Base-by-base conservation (phyloP, 2,797 vertebrate species). In the Arnoldichthys spilopterus region DNA sequence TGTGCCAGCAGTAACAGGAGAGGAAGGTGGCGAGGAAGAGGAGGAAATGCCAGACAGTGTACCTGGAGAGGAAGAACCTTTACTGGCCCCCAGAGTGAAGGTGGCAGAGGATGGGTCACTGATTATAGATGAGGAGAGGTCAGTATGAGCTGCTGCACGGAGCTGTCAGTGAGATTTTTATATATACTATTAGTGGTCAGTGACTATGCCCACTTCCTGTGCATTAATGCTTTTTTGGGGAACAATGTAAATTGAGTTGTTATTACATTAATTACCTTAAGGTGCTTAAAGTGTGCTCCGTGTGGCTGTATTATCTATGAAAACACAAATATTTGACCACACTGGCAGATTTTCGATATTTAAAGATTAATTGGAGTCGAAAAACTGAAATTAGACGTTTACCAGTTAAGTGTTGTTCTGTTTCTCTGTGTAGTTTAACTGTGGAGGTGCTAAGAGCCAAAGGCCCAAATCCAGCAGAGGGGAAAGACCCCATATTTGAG, bases 91-190 rank as follows among this genome's bases (percentile, higher is more conserved):
- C 85, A 95, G 94, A 85, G 96, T 99, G 49, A 99, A 98, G 92
- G 98, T 99, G 82, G 98, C 97, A 30, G 98, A 98, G 90, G 98
- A 99, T 75, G 98, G 98, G 40, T 93, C 97, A 4, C 96, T 99
- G 89, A 98, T 99, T 88, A 94, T 99, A 81, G 97, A 99, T 72
- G 98, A 99, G 89, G 96, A 97, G 89, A 99, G 98, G 98, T 94
- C 43, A 82, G 89, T 78, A n/a, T 28, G 26, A 59, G 12, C 28
- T 16, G 58, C 13, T 32, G 58, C 2, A 28, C 22, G 16, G 20
- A 51, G 18, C 18, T 64, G 32, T 63, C 26, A 28, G 2, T 28
- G 56, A 28, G 56, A 59, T 9, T 51, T 75, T 63, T 24, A 34
- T 4, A 3, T 3, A 3, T 37, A 37, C 34, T 43, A 3, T 43